Percentiles rank a stretch among this genome's conserved stretches.
These are phyloP conservation scores for Antedon mediterranea DNA, from an alignment of 53 echinoderm and acorn worm species.

Conservation along the genomic window DNA sequence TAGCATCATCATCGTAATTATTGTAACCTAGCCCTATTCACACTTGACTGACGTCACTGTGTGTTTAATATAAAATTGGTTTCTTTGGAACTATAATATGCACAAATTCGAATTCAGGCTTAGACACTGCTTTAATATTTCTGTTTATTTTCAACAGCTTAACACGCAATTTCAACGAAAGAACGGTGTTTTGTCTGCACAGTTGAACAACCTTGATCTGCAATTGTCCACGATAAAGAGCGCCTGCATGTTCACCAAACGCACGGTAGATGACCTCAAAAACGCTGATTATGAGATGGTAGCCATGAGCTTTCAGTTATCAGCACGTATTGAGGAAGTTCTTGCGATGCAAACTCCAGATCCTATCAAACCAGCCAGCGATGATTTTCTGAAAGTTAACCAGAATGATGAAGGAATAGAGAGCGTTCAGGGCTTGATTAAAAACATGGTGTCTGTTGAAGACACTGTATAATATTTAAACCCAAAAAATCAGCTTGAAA, in stretches of 20 bases:
- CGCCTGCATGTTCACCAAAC: constrained; percentile 4
- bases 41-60: no score
- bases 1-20: no score
- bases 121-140: no score
- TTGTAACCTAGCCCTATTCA: no score
- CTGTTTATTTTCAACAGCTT: neutral
- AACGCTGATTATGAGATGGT: constrained; percentile 16
- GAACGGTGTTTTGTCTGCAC: neutral
- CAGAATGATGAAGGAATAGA: neutral
- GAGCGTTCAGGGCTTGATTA: neutral
- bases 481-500: no score
- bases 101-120: no score
- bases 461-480: neutral
- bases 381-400: neutral
- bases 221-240: constrained; percentile 5
- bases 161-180: constrained; percentile 4
- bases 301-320: constrained; percentile 6
- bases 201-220: constrained; percentile 8
- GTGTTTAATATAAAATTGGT: no score
- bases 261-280: constrained; percentile 6
- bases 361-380: neutral
- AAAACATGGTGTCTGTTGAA: neutral
- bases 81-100: no score
- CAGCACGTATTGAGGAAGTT: constrained; percentile 11
- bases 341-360: neutral